phyloP scores from a whole-genome alignment of 2,888 invertebrate species.

The Synergus itoensis region DNA sequence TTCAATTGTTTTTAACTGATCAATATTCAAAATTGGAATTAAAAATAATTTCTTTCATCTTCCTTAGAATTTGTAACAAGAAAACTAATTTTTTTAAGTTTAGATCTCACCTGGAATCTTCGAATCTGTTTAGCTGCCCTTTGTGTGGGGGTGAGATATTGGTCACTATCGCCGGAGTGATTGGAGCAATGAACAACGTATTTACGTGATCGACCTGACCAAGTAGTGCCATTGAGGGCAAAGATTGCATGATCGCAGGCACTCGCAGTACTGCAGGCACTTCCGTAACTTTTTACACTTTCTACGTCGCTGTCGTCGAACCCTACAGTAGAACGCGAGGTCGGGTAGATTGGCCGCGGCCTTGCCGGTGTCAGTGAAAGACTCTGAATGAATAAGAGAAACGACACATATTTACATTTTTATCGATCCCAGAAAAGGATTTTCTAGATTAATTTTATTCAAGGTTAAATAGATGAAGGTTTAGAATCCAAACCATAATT shows the following conservation, averaged over 20 bases:
- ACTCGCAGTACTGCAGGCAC: conserved; percentile 86
- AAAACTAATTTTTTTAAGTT: not conserved
- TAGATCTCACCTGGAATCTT: conserved; percentile 80
- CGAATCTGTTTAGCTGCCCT: conserved; percentile 90
- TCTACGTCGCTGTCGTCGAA: conserved; percentile 84
- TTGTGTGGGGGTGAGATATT: conserved; percentile 93
- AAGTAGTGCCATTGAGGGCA: conserved; percentile 83
- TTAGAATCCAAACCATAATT: not conserved
- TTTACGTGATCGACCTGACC: conserved; percentile 80
- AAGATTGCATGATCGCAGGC: conserved; percentile 91
- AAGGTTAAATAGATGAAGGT: not conserved
- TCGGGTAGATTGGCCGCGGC: conserved; percentile 73
- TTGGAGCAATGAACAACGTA: conserved; percentile 93
- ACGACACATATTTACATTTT: conserved; percentile 35
- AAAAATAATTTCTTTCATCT: not conserved
- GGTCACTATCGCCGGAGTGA: conserved; percentile 87
- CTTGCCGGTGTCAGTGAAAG: conserved; percentile 75
- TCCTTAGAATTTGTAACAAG: not conserved
- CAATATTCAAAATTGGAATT: not conserved
- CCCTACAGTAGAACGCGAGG: conserved; percentile 71
- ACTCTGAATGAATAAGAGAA: conserved; percentile 63
- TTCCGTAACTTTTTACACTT: conserved; percentile 88
- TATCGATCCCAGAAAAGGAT: not conserved
- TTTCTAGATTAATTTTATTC: conserved; percentile 8
- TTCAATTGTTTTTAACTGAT: not conserved